These are phyloP conservation scores for Glaucomys volans DNA, from an alignment of 2,113 vertebrate species.

Conservation along the genomic window DNA sequence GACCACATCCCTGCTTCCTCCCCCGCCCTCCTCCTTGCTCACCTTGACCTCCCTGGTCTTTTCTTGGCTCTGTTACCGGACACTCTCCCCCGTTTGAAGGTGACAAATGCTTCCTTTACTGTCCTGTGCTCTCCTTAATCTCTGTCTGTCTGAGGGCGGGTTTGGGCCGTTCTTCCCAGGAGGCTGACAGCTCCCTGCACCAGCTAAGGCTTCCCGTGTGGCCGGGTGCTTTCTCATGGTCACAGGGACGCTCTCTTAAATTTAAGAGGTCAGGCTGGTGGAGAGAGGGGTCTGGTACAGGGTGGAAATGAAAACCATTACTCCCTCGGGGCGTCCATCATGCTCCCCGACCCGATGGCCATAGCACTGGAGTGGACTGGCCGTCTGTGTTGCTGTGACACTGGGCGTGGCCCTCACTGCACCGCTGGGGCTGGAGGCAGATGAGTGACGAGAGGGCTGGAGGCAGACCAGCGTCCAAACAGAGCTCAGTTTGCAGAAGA, in stretches of 20 bases:
- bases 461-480: background rate
- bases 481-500: background rate
- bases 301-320: slow-evolving; percentile 40
- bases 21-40: background rate
- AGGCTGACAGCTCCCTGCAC: slow-evolving; percentile 65
- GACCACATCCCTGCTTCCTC: background rate
- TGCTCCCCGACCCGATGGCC: background rate
- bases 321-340: background rate
- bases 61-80: background rate
- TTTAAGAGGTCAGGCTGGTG: slow-evolving; percentile 60
- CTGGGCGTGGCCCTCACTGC: background rate
- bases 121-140: background rate
- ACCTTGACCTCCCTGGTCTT: background rate
- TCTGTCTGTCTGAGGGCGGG: slow-evolving; percentile 12
- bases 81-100: background rate
- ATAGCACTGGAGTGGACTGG: background rate
- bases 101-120: slow-evolving; percentile 59
- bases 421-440: background rate
- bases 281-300: slow-evolving; percentile 35
- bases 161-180: slow-evolving; percentile 42
- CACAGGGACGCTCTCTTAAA: slow-evolving; percentile 58
- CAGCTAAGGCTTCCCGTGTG: slow-evolving; percentile 21
- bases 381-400: background rate
- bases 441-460: background rate
- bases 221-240: slow-evolving; percentile 58